Percentiles rank a stretch among this genome's conserved stretches.
Evolutionary conservation across 2,113 vertebrate species (phyloP).

Genomic region (Pluvialis apricaria): DNA sequence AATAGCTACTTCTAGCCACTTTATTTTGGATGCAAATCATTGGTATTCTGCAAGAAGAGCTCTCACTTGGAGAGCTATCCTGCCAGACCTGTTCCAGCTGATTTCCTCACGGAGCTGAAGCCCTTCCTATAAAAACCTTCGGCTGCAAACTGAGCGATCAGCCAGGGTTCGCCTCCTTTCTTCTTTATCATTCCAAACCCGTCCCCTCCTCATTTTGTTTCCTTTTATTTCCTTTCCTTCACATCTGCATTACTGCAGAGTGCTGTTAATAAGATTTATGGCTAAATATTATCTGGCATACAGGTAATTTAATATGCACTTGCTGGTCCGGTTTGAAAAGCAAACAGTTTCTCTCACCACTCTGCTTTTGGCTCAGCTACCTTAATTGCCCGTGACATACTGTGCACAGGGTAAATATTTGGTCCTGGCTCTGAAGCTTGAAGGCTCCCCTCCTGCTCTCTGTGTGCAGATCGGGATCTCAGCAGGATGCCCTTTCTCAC

Average conservation of each 20-base stretch:
- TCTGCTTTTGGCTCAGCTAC: not conserved
- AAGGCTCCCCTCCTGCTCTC: not conserved
- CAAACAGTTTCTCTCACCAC: not conserved
- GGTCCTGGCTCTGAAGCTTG: not conserved
- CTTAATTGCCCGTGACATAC: not conserved
- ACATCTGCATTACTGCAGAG: not conserved
- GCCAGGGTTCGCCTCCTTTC: not conserved
- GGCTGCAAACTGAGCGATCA: not conserved
- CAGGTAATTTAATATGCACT: not conserved
- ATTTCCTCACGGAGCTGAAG: not conserved
- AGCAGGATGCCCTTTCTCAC: not conserved
- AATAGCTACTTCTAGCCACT: not conserved
- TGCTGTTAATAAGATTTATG: not conserved
- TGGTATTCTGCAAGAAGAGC: slow-evolving; percentile 10
- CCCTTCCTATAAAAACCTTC: not conserved
- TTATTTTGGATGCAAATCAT: not conserved
- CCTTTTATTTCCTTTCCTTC: slow-evolving; percentile 15
- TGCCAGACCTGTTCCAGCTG: slow-evolving; percentile 32
- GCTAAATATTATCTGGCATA: not conserved
- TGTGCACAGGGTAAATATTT: not conserved
- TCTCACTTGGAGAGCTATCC: slow-evolving; percentile 4
- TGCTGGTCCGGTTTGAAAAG: not conserved
- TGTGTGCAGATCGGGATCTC: fast-evolving
- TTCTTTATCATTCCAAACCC: not conserved
- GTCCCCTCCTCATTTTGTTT: not conserved